These are phyloP conservation scores for Campopleginae sp. DNA, from an alignment of 2,888 invertebrate genomes.

Conservation along the genomic window DNA sequence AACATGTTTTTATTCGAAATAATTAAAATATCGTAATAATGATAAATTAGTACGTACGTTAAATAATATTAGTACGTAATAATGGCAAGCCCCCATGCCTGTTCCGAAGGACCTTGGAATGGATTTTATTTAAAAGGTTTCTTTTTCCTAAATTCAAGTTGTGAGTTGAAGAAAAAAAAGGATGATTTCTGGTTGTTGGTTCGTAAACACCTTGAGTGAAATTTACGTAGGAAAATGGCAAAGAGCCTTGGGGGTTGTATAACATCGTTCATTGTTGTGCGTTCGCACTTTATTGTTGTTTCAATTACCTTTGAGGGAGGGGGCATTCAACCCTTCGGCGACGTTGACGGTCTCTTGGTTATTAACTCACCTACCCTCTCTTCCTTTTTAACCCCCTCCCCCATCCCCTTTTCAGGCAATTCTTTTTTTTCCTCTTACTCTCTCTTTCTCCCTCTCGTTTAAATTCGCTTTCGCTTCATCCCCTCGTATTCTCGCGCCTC, in stretches of 20 bases:
- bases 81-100: background rate
- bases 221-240: conserved; percentile 49
- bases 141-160: background rate
- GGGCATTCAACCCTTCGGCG: conserved; percentile 68
- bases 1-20: too few relatives aligned
- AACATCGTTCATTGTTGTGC: conserved; percentile 74
- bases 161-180: background rate
- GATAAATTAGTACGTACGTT: too few relatives aligned
- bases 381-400: conserved; percentile 65
- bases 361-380: conserved; percentile 70
- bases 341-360: conserved; percentile 68
- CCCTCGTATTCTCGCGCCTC: conserved; percentile 57
- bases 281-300: conserved; percentile 80
- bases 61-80: background rate
- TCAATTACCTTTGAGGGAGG: conserved; percentile 76
- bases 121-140: background rate
- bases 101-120: background rate
- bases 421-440: conserved; percentile 59
- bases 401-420: conserved; percentile 67
- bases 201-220: conserved; percentile 16
- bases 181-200: background rate
- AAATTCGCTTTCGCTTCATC: conserved; percentile 69
- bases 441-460: conserved; percentile 59
- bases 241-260: conserved; percentile 73
- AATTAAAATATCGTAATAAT: too few relatives aligned